Evolutionary conservation across 2,113 vertebrate genomes (phyloP).

Genomic region (Barbus barbus): DNA sequence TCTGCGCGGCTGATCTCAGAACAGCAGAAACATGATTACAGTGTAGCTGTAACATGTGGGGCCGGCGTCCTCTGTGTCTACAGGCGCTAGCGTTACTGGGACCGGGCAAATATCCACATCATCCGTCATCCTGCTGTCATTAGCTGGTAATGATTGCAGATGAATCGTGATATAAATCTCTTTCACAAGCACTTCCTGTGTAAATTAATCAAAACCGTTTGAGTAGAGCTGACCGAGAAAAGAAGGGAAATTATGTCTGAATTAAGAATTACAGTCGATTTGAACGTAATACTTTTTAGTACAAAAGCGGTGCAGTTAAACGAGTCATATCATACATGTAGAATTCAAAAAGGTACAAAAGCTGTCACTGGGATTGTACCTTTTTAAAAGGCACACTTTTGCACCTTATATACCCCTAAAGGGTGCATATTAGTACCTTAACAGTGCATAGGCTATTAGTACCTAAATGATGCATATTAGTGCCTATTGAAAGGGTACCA

Average conservation of each 20-base stretch:
- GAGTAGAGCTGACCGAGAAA: conserved; percentile 76
- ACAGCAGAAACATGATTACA: conserved; percentile 78
- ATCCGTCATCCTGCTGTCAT: conserved; percentile 97
- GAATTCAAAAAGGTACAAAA: neutral
- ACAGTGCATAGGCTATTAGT: too few species aligned
- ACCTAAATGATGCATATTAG: neutral
- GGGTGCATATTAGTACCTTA: too few species aligned
- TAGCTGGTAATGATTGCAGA: conserved; percentile 99
- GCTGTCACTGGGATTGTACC: neutral
- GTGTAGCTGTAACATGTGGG: conserved; percentile 58
- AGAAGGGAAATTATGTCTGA: conserved; percentile 90
- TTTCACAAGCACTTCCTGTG: conserved; percentile 96
- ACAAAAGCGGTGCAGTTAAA: neutral
- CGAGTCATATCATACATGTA: neutral
- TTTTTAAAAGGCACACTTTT: too few species aligned
- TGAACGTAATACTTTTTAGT: conserved; percentile 57
- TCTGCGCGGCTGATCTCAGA: conserved; percentile 80
- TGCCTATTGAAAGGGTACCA: neutral
- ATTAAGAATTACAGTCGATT: conserved; percentile 94
- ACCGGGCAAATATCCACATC: conserved; percentile 85
- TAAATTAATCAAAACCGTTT: conserved; percentile 99
- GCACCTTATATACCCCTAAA: neutral
- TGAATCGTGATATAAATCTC: conserved; percentile 98
- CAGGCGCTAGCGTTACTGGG: conserved; percentile 78
- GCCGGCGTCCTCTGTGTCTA: conserved; percentile 67